Evolutionary conservation across 2,797 vertebrate genomes (phyloP), one percentile per base, ranked within the genome.

Genomic region (Acestrorhynchus altus): DNA sequence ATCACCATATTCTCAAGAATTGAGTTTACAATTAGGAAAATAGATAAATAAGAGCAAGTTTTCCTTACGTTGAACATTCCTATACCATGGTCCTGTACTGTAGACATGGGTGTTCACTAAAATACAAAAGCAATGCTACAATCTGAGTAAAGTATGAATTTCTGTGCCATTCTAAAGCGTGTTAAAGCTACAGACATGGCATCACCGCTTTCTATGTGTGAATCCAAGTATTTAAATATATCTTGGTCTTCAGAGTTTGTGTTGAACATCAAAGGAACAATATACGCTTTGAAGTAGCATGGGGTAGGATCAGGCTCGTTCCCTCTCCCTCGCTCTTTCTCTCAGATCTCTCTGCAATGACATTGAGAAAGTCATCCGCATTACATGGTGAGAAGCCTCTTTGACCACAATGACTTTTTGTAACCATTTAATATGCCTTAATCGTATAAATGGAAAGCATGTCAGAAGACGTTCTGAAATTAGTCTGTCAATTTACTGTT

Each of bases 261-360:
- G 91, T 90, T 74, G 83, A 82, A 93, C 92, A 93, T 94, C 93
- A 94, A 93, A 94, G 92, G 89, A 90, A 92, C 91, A 92, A 92
- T 91, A 90, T 86, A 89, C 75, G 78, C 92, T 94, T 94, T 94
- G 93, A 94, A 93, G 93, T 92, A 89, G 80, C 90, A 90, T 89
- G 92, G 91, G 91, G 93, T 91, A 91, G 90, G 90, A 93, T 93
- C 88, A 91, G 71, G 71, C 77, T 79, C 60, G 64, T 70, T 91
- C 89, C 89, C 89, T 86, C 88, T 90, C 90, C 91, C 91, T 88
- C 90, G 91, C 90, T 87, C 88, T 90, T 88, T 91, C 42, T 89
- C 89, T 91, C 89, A 92, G 52, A 56, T 90, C 90, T 90, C 90
- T 88, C 87, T 88, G 89, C 89, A 92, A 91, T 91, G 90, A 92